Evolutionary conservation across 2,888 invertebrate genomes (phyloP).

Genomic region (Argyresthia goedartella): DNA sequence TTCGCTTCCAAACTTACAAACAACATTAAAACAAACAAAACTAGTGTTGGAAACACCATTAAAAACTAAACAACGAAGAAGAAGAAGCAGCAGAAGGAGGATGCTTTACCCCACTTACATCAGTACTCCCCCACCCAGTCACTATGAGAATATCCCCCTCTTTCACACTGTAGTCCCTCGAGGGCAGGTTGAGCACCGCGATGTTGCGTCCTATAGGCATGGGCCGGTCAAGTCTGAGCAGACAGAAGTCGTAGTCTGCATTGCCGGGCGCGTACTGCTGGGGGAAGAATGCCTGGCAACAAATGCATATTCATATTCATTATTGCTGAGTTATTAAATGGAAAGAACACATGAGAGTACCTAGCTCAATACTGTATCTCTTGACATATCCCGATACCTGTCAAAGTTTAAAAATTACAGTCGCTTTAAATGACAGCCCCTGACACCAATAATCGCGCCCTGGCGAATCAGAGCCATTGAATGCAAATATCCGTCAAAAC

Average conservation of each 20-base stretch:
- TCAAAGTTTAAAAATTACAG: no score
- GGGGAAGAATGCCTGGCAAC: conserved; percentile 50
- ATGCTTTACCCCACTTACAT: background rate
- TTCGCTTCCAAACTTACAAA: no score
- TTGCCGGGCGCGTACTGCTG: conserved; percentile 38
- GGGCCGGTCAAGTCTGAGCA: conserved; percentile 48
- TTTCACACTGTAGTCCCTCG: conserved; percentile 38
- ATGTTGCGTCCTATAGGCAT: conserved; percentile 58
- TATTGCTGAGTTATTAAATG: background rate
- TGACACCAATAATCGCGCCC: no score
- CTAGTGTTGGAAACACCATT: no score
- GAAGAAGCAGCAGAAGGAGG: no score
- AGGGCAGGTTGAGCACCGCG: conserved; percentile 52
- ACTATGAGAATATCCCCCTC: conserved; percentile 50
- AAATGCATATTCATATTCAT: background rate
- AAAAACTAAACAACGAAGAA: no score
- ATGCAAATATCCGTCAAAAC: no score
- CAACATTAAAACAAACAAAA: no score
- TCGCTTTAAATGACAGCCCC: no score
- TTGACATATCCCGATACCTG: no score
- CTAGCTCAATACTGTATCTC: no score
- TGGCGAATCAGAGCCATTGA: no score
- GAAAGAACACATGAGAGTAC: background rate
- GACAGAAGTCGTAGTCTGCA: conserved; percentile 48
- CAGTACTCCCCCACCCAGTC: conserved; percentile 58